Conservation (phyloP, 1,140 invertebrate species). For the Adoxophyes honmai region DNA sequence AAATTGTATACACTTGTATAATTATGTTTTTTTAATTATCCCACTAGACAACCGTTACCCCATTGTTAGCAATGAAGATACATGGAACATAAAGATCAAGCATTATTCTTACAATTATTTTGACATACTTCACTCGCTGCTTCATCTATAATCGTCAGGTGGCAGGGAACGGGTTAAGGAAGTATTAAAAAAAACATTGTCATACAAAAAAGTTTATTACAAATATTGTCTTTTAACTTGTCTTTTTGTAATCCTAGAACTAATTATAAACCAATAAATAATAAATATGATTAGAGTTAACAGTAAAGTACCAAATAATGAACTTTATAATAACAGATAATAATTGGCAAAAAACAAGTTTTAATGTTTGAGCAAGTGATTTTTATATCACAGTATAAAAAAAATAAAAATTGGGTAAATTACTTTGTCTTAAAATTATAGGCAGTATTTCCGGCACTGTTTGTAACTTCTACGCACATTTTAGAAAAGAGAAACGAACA, state of each 20-base stretch:
- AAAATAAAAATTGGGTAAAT: no score
- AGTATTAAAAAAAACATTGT: background rate
- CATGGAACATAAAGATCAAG: no score
- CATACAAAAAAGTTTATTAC: background rate
- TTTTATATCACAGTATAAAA: no score
- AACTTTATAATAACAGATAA: background rate
- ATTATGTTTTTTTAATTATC: conserved; percentile 34
- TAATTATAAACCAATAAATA: background rate
- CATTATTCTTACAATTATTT: no score
- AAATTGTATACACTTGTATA: conserved; percentile 69
- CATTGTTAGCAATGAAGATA: no score
- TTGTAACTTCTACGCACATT: no score
- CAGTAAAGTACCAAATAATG: background rate
- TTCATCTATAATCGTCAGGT: no score
- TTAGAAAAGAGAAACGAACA: no score
- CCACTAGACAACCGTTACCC: background rate
- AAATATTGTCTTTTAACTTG: conserved; percentile 10
- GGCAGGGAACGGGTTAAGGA: background rate
- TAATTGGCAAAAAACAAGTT: background rate
- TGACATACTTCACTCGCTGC: no score
- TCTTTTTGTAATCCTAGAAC: background rate
- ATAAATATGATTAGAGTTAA: background rate
- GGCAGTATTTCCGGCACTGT: no score
- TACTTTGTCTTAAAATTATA: no score
- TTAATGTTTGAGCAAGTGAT: background rate